Conservation (phyloP, 35 echinoderm and acorn worm genomes). For the Heliocidaris tuberculata region DNA sequence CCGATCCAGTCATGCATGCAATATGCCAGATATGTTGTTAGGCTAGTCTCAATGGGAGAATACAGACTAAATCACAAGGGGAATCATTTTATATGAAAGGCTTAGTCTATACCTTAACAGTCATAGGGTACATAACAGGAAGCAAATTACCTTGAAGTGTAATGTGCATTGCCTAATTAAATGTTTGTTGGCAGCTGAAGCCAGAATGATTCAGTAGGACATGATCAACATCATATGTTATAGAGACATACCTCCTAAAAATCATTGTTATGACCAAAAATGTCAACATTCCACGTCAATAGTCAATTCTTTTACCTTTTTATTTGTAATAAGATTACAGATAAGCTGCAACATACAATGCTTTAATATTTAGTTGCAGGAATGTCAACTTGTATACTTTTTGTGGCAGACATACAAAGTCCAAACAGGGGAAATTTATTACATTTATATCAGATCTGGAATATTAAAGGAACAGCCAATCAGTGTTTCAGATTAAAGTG, state of each 20-base stretch:
- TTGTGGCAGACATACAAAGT: neutral
- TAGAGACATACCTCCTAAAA: neutral
- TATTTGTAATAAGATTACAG: neutral
- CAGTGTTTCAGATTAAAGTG: neutral
- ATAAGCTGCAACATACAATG: neutral
- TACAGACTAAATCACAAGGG: neutral
- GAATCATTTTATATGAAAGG: neutral
- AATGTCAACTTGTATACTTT: neutral
- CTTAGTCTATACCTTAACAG: neutral
- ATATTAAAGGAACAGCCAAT: neutral
- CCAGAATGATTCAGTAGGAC: neutral
- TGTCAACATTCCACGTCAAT: neutral
- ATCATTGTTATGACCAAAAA: neutral
- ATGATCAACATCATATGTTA: neutral
- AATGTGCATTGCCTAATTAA: neutral
- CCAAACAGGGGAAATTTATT: neutral
- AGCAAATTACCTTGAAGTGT: no score
- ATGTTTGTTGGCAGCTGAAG: neutral
- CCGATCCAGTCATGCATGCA: no score
- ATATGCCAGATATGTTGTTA: no score
- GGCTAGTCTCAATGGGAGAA: no score
- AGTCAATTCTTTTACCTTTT: neutral
- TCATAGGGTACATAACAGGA: neutral
- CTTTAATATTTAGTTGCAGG: neutral
- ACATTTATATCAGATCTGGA: neutral